Evolutionary conservation across 2,888 invertebrate genomes (phyloP), one percentile per base, ranked within the genome.

Genomic region (Panopea generosa): DNA sequence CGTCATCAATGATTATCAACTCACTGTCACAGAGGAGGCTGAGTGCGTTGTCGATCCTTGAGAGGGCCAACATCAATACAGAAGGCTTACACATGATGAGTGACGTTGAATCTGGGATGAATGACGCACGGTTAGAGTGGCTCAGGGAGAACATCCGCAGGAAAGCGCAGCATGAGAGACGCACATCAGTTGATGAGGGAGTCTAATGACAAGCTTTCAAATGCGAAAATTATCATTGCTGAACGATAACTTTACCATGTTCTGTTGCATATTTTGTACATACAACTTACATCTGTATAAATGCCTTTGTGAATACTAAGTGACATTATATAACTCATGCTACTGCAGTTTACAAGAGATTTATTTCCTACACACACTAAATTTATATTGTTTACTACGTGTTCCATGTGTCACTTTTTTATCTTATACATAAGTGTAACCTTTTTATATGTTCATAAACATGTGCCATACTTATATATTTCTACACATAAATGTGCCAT

Each of bases 71-170:
- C 52, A 81, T 77, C 3, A 75, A 57, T 18, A 77, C 74, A 11
- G 53, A 71, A n/a, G 72, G 77, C 11, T 38, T 77, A 3, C 50
- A 70, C 24, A 22, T 73, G 2, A 72, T 71, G 7, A 69, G 60
- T 29, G 74, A 77, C 50, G 56, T 77, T 24, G 81, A 81, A 47
- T 52, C 73, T 24, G 77, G 77, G 20, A 56, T 77, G 43, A 75
- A 71, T 43, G 66, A 75, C 20, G 81, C 81, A 9, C 53, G 77
- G 43, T 62, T 74, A 11, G 81, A 81, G 53, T 77, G 81, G 77
- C 62, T 77, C 22, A 45, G 77, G 26, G 81, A 81, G 24, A 72
- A 72, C 38, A 33, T 81, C 3, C 47, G 70, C 29, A 45, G 62
- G 18, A 76, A 70, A 29, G 57, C 33, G 33, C 33, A 33, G 33